phyloP scores from a whole-genome alignment of 2,113 vertebrate species.

The Cochlearius cochlearius region DNA sequence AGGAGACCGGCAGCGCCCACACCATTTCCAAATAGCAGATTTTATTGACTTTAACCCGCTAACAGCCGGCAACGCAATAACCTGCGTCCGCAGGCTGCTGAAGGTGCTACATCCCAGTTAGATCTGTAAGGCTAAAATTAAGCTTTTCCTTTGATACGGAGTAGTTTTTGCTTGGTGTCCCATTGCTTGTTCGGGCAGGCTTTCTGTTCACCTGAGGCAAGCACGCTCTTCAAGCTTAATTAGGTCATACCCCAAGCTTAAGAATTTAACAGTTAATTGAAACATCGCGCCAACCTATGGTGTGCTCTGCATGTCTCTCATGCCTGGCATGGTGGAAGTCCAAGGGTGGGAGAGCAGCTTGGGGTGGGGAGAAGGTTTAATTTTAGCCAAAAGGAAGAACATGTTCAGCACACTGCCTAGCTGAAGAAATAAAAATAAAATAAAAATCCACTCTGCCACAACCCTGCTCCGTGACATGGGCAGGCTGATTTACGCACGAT shows the following conservation, averaged over 20 bases:
- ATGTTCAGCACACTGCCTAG: not conserved
- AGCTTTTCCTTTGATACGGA: not conserved
- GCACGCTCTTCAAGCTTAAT: not conserved
- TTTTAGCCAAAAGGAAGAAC: slow-evolving; percentile 9
- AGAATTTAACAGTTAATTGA: not conserved
- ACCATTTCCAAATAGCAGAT: fast-evolving
- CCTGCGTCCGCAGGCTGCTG: not conserved
- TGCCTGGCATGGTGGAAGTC: not conserved
- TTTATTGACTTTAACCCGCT: not conserved
- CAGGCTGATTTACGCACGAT: not conserved
- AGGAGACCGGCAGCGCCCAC: fast-evolving
- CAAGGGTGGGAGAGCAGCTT: not conserved
- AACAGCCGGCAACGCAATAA: not conserved
- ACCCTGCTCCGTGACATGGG: not conserved
- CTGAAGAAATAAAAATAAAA: not conserved
- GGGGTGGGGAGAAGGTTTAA: not conserved
- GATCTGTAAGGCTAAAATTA: not conserved
- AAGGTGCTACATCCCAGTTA: not conserved
- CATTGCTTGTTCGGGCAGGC: not conserved
- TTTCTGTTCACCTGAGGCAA: not conserved
- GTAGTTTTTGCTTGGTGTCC: not conserved
- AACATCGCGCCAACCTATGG: not conserved
- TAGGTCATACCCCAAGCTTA: not conserved
- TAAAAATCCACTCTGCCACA: not conserved
- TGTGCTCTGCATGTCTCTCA: not conserved